Percentiles rank a stretch among this genome's conserved stretches.
Evolutionary conservation across 2,888 invertebrate genomes (phyloP).

Genomic region (Pheosia gnoma): DNA sequence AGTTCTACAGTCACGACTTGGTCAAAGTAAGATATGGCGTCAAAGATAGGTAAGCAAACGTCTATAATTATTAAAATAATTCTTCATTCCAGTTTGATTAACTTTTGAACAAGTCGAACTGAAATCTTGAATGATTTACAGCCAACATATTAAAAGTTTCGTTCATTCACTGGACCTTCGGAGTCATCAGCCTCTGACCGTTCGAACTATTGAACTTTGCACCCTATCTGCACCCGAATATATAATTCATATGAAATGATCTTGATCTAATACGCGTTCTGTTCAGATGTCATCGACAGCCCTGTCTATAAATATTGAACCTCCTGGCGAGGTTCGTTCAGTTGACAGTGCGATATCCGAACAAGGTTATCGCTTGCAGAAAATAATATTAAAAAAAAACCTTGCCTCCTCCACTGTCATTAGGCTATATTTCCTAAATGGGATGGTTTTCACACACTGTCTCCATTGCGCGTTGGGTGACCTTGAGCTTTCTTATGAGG

Average conservation of each 20-base stretch:
- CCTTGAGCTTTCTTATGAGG: too few species aligned
- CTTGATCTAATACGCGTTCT: background rate
- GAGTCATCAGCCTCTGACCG: background rate
- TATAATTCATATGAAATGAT: slow-evolving; percentile 1
- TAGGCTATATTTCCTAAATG: too few species aligned
- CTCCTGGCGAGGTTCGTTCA: background rate
- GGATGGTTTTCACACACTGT: too few species aligned
- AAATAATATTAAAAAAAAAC: too few species aligned
- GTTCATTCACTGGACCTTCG: background rate
- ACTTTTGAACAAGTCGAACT: background rate
- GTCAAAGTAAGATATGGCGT: too few species aligned
- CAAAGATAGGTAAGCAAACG: too few species aligned
- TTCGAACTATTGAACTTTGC: background rate
- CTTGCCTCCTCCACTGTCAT: too few species aligned
- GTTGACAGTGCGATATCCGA: background rate
- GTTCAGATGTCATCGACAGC: background rate
- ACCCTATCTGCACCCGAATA: background rate
- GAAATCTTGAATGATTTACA: slow-evolving; percentile 1
- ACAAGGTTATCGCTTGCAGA: too few species aligned
- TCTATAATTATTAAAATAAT: background rate
- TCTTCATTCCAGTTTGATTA: background rate
- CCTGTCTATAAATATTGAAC: background rate
- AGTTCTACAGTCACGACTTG: too few species aligned
- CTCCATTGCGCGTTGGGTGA: too few species aligned
- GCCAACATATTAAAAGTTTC: background rate